Evolutionary conservation across 2,888 invertebrate species (phyloP).

Genomic region (Ceratothoa steindachneri): DNA sequence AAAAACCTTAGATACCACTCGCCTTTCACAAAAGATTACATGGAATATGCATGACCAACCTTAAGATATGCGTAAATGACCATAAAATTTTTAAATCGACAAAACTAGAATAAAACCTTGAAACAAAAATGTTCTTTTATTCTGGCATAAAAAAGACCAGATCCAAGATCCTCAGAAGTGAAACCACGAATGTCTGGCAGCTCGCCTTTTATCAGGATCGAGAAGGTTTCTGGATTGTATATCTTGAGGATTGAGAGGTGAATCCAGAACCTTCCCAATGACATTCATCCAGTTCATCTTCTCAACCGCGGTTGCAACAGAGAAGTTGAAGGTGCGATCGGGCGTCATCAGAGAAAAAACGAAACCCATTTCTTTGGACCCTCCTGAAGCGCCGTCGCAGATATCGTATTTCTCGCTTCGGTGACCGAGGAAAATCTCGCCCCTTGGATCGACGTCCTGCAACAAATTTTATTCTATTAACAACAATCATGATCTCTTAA

Average conservation of each 20-base stretch:
- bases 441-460: not conserved
- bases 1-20: too few relatives aligned
- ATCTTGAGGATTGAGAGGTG: not conserved
- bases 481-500: too few relatives aligned
- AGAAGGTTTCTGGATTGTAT: not conserved
- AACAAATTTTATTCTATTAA: too few relatives aligned
- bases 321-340: not conserved
- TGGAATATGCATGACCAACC: too few relatives aligned
- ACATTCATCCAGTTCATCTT: not conserved
- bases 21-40: too few relatives aligned
- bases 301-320: not conserved
- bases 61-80: too few relatives aligned
- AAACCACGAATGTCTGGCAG: constrained; percentile 1
- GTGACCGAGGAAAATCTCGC: not conserved
- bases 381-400: not conserved
- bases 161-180: not conserved
- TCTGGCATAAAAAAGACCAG: too few relatives aligned
- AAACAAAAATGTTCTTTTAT: too few relatives aligned
- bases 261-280: not conserved
- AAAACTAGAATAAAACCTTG: too few relatives aligned
- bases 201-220: not conserved
- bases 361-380: not conserved
- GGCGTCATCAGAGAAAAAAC: not conserved
- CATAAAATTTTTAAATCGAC: too few relatives aligned
- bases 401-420: not conserved